These are phyloP conservation scores for Hypsopygia costalis DNA, from an alignment of 2,888 invertebrate species.

Conservation along the genomic window DNA sequence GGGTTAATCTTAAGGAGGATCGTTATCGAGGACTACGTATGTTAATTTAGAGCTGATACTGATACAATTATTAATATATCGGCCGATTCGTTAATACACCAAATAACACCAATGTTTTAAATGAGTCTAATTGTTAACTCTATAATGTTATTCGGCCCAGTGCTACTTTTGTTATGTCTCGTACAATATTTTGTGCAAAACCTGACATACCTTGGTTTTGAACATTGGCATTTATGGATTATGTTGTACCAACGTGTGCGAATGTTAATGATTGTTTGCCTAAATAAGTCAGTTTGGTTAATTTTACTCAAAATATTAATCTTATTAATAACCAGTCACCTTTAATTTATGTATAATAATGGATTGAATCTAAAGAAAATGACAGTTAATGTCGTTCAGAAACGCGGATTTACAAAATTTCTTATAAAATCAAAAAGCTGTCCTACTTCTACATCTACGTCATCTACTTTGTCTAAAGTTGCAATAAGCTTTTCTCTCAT, in stretches of 20 bases:
- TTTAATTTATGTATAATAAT: slow-evolving; percentile 23
- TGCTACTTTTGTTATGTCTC: slow-evolving; percentile 34
- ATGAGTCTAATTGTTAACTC: slow-evolving; percentile 40
- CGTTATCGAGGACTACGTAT: slow-evolving; percentile 65
- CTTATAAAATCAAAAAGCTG: not conserved
- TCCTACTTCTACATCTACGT: not conserved
- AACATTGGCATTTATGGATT: slow-evolving; percentile 23
- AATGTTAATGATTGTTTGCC: slow-evolving; percentile 19
- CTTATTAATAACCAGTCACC: slow-evolving; percentile 62
- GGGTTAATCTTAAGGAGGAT: slow-evolving; percentile 74
- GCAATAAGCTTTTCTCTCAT: slow-evolving; percentile 1
- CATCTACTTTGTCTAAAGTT: not conserved
- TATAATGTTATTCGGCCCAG: slow-evolving; percentile 63
- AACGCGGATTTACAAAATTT: not conserved
- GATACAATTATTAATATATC: slow-evolving; percentile 46
- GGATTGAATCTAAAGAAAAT: not conserved
- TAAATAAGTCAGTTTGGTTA: slow-evolving; percentile 22
- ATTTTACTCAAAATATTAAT: slow-evolving; percentile 25
- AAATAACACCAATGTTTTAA: slow-evolving; percentile 61
- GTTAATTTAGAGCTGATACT: slow-evolving; percentile 70
- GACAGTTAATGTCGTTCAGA: not conserved
- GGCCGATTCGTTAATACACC: slow-evolving; percentile 69
- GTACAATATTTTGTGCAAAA: slow-evolving; percentile 35
- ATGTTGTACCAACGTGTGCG: slow-evolving; percentile 22
- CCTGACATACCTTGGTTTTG: slow-evolving; percentile 65